Evolutionary conservation across 2,888 invertebrate genomes (phyloP), one percentile per base, ranked within the genome.

Genomic region (Drosophila pegasa): DNA sequence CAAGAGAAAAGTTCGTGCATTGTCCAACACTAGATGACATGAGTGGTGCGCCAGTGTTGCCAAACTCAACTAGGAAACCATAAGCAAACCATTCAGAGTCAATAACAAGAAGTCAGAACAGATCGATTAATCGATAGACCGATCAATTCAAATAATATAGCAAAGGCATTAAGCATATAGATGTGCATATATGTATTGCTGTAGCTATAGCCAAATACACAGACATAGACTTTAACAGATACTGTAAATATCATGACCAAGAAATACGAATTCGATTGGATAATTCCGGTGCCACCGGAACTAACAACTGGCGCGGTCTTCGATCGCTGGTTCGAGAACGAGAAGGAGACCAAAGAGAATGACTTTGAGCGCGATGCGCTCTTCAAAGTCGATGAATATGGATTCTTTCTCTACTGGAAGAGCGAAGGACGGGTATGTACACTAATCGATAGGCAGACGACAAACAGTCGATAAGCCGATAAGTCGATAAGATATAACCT

Each of bases 191-290:
- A 70, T 70, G 70, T 54, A 48, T 48, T 64, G 70, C 70, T 70
- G 48, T 70, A 70, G 51, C 47, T 33, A 43, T 70, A 72, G 58
- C 67, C 35, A 56, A 50, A 62, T 16, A 75, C 18, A 61, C 41
- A 56, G 40, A 52, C 50, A 75, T 63, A 57, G 57, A 66, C 43
- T 37, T 38, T 51, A 61, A 70, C 60, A 33, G 62, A 50, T 61
- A 63, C 68, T 67, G 70, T 76, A 77, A 91, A 90, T 52, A 63
- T 79, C 74, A 98, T 98, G 98, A 99, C 99, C 91, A 99, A 99
- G 93, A 97, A 96, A 93, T 99, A 98, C 93, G 99, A 99, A 92
- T 99, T 99, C 94, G 97, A 98, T 94, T 99, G 99, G 99, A 97
- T 97, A 92, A 96, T 98, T 90, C 96, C 97, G 69, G 97, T 99